These are phyloP conservation scores for Syngnathus floridae DNA, from an alignment of 2,113 vertebrate species.

Conservation along the genomic window DNA sequence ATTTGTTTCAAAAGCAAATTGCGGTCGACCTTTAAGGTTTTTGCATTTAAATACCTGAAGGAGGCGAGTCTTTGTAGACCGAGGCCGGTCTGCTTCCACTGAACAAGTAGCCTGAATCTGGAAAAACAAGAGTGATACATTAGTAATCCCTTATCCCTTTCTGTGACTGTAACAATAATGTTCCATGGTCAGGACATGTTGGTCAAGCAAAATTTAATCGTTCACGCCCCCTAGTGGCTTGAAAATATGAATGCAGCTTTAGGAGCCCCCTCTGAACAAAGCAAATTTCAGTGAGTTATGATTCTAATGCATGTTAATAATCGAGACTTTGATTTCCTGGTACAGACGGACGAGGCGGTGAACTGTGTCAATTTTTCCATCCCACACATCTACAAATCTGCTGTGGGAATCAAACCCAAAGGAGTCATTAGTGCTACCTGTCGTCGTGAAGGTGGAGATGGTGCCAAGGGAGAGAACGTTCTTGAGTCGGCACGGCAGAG, in stretches of 20 bases:
- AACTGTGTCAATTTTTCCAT: not conserved
- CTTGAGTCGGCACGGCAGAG: slow-evolving; percentile 84
- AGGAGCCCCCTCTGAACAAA: not conserved
- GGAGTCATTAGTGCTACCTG: slow-evolving; percentile 66
- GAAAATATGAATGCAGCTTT: not conserved
- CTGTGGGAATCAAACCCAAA: not conserved
- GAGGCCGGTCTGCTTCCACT: slow-evolving; percentile 87
- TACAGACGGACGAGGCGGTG: not conserved
- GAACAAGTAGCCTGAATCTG: slow-evolving; percentile 94
- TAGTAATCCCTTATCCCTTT: not conserved
- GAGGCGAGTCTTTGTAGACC: slow-evolving; percentile 73
- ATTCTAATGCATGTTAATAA: not conserved
- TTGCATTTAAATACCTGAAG: slow-evolving; percentile 75
- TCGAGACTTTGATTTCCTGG: not conserved
- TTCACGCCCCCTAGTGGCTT: not conserved
- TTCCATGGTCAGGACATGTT: not conserved
- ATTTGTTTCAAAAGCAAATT: not conserved
- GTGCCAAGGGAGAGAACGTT: slow-evolving; percentile 87
- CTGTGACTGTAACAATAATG: not conserved
- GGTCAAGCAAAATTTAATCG: not conserved
- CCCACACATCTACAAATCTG: not conserved
- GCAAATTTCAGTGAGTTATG: not conserved
- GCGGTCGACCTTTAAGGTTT: not conserved
- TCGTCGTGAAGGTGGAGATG: slow-evolving; percentile 79
- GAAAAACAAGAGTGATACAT: slow-evolving; percentile 17